These are phyloP conservation scores for Drosophila melanocephala DNA, from an alignment of 2,888 invertebrate genomes.

Conservation along the genomic window DNA sequence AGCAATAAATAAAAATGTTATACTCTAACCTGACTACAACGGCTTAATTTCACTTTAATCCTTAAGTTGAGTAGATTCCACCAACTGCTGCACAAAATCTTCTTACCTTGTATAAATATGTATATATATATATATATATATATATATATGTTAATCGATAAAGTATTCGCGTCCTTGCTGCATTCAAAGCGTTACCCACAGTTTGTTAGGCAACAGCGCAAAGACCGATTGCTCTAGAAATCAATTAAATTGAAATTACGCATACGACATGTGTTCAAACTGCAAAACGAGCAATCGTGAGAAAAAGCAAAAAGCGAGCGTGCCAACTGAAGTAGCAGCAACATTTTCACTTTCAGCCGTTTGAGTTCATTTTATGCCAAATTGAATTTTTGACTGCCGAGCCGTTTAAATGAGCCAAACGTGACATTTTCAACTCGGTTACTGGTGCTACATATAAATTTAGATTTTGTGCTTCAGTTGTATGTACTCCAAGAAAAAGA, in stretches of 20 bases:
- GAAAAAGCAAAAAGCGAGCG: background rate
- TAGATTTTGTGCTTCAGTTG: background rate
- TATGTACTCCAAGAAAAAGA: background rate
- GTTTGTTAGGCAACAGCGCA: slow-evolving; percentile 47
- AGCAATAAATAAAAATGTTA: background rate
- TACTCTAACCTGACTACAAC: background rate
- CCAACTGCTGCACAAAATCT: background rate
- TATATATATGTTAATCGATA: background rate
- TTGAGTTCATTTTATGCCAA: slow-evolving; percentile 48
- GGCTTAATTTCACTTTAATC: background rate
- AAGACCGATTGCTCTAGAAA: slow-evolving; percentile 58
- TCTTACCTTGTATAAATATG: background rate
- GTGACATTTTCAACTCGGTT: slow-evolving; percentile 48
- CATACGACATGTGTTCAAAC: slow-evolving; percentile 72
- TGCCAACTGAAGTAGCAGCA: background rate
- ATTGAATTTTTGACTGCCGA: slow-evolving; percentile 44
- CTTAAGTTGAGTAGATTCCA: background rate
- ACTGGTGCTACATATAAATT: background rate
- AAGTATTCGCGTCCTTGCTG: slow-evolving; percentile 43
- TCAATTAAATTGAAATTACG: slow-evolving; percentile 79
- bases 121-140: background rate
- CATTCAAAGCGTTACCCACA: slow-evolving; percentile 66
- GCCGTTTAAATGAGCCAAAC: slow-evolving; percentile 57
- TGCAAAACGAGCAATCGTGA: slow-evolving; percentile 4
- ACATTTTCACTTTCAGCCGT: slow-evolving; percentile 49